A percentile compares a stretch with the other conserved stretches of the same genome.
Conservation (phyloP, 1,140 invertebrate species). For the Sycophaga agraensis region DNA sequence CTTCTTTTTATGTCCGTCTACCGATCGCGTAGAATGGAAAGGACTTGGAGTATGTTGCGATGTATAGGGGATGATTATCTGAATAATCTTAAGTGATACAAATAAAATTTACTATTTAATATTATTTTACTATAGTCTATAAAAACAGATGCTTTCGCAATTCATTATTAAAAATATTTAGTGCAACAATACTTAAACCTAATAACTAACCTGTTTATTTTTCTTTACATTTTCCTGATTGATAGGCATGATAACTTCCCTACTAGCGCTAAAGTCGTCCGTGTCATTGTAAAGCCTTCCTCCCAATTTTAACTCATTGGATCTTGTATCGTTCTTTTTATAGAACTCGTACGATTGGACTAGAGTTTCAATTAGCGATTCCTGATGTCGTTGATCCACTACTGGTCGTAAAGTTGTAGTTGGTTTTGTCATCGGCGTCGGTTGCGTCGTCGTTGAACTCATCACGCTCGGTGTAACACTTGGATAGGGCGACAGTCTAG, state of each 20-base stretch:
- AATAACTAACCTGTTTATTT: conserved; percentile 39
- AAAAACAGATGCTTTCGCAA: too few relatives aligned
- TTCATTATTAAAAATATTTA: too few relatives aligned
- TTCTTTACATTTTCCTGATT: conserved; percentile 31
- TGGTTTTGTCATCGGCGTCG: not conserved
- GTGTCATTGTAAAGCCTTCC: conserved; percentile 5
- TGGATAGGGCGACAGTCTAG: not conserved
- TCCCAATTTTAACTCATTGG: not conserved
- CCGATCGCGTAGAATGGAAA: conserved; percentile 48
- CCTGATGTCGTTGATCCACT: conserved; percentile 7
- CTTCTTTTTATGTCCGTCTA: conserved; percentile 43
- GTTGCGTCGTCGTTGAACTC: not conserved
- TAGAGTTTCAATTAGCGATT: conserved; percentile 20
- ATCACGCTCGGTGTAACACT: not conserved
- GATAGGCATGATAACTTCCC: conserved; percentile 14
- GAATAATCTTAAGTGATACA: conserved; percentile 60
- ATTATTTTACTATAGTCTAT: too few relatives aligned
- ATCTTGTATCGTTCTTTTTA: conserved; percentile 9
- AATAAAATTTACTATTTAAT: not conserved
- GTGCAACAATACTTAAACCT: not conserved
- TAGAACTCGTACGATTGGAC: conserved; percentile 23
- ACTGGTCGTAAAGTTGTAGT: not conserved
- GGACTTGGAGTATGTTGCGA: conserved; percentile 64
- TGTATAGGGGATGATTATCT: conserved; percentile 78
- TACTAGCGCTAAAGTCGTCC: conserved; percentile 18